Evolutionary conservation across 2,888 invertebrate genomes (phyloP).

Genomic region (Phaedon cochleariae): DNA sequence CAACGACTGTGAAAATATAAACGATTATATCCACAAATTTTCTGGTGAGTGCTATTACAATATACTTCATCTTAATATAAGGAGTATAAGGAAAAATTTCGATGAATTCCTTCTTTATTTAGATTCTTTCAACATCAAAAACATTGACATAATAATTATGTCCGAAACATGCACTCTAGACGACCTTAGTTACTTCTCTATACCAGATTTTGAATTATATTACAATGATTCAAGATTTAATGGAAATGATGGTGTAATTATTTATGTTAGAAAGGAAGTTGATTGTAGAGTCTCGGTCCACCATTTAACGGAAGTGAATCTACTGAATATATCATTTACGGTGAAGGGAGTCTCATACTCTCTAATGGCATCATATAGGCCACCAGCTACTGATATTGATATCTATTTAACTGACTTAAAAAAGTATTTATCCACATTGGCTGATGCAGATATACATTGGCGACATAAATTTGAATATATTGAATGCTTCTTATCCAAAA

Average conservation of each 20-base stretch:
- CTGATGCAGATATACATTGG: conserved; percentile 7
- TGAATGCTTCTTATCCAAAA: conserved; percentile 5
- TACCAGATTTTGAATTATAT: background rate
- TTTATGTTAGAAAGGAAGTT: conserved; percentile 5
- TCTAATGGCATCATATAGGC: conserved; percentile 7
- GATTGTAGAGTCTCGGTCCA: background rate
- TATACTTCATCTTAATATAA: conserved; percentile 1
- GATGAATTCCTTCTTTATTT: background rate
- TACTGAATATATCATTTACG: background rate
- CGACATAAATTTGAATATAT: conserved; percentile 2
- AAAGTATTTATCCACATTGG: background rate
- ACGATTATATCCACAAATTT: conserved; percentile 2
- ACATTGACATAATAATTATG: background rate
- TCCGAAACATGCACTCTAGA: background rate
- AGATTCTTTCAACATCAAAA: background rate
- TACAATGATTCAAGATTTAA: background rate
- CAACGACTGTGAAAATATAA: conserved; percentile 10
- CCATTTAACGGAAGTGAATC: conserved; percentile 4
- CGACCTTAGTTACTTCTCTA: background rate
- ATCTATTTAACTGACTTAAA: conserved; percentile 3
- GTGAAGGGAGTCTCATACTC: conserved; percentile 1
- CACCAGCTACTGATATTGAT: conserved; percentile 7
- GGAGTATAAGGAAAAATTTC: background rate
- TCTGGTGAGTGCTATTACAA: conserved; percentile 1
- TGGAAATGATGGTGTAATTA: conserved; percentile 1